These are phyloP conservation scores for Speoplatyrhinus poulsoni DNA, from an alignment of 2,113 vertebrate genomes.

Conservation along the genomic window DNA sequence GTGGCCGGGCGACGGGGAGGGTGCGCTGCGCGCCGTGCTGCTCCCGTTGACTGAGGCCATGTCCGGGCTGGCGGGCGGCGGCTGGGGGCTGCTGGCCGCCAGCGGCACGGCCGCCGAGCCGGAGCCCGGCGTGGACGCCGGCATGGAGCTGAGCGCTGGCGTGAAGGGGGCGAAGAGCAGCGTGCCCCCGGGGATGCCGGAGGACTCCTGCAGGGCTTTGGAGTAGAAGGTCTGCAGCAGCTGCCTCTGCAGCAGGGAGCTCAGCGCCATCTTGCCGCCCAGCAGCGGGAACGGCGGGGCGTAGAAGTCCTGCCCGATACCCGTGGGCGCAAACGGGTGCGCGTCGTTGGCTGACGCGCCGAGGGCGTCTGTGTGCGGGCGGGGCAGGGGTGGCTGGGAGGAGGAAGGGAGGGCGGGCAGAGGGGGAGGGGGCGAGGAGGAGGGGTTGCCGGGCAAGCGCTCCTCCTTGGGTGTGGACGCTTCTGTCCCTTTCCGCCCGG, in stretches of 20 bases:
- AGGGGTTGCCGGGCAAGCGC: constrained; percentile 62
- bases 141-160: constrained; percentile 69
- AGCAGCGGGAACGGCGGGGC: constrained; percentile 91
- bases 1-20: constrained; percentile 86
- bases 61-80: constrained; percentile 81
- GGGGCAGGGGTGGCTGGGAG: constrained; percentile 67
- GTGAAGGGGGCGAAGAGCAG: constrained; percentile 87
- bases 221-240: constrained; percentile 98
- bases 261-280: constrained; percentile 97
- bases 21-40: constrained; percentile 85
- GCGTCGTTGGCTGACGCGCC: constrained; percentile 89
- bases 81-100: constrained; percentile 88
- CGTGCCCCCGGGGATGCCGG: constrained; percentile 82
- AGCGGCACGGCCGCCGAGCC: constrained; percentile 91
- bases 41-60: constrained; percentile 82
- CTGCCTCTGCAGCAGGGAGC: constrained; percentile 96
- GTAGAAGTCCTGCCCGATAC: constrained; percentile 97
- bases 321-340: constrained; percentile 93
- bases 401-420: constrained; percentile 74
- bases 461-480: constrained; percentile 82
- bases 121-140: constrained; percentile 79
- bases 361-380: constrained; percentile 61
- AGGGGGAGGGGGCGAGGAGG: constrained; percentile 77
- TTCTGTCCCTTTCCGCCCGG: constrained; percentile 97
- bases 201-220: constrained; percentile 93